These are phyloP conservation scores for Dinocampus coccinellae DNA, from an alignment of 2,888 invertebrate species.

Conservation along the genomic window DNA sequence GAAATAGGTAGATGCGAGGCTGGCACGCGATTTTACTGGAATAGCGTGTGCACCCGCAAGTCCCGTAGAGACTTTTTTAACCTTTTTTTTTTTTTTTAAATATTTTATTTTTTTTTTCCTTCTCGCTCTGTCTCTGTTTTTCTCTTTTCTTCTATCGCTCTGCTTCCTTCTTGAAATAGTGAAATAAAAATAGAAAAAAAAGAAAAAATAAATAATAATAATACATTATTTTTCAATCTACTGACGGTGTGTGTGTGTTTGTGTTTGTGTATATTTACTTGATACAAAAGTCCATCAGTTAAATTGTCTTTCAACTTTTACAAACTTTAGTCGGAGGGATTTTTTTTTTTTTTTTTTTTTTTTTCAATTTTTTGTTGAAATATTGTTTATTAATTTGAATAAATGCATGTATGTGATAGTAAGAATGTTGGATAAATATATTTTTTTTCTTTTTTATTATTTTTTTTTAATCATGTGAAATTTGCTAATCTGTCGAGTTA, in stretches of 20 bases:
- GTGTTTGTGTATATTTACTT: conserved; percentile 1
- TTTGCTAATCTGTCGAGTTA: no score
- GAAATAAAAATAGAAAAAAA: neutral
- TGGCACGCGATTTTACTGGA: conserved; percentile 47
- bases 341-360: neutral
- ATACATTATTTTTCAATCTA: conserved; percentile 11
- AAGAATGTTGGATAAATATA: no score
- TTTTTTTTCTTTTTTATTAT: no score
- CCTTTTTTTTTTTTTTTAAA: conserved; percentile 8
- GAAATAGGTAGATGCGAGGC: conserved; percentile 45
- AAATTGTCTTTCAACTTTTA: neutral
- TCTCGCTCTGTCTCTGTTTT: no score
- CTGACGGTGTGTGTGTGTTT: no score
- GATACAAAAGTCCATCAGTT: neutral
- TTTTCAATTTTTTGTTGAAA: neutral
- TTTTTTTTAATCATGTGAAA: no score
- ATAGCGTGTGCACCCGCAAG: conserved; percentile 29
- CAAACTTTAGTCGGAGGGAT: neutral
- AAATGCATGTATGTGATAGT: no score
- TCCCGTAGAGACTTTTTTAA: conserved; percentile 22
- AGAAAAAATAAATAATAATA: neutral
- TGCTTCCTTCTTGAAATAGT: no score
- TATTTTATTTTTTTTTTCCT: conserved; percentile 15
- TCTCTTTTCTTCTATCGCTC: no score
- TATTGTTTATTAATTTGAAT: no score